Conservation (phyloP, 1,140 invertebrate species). For the Yoshiicerus persimilis region DNA sequence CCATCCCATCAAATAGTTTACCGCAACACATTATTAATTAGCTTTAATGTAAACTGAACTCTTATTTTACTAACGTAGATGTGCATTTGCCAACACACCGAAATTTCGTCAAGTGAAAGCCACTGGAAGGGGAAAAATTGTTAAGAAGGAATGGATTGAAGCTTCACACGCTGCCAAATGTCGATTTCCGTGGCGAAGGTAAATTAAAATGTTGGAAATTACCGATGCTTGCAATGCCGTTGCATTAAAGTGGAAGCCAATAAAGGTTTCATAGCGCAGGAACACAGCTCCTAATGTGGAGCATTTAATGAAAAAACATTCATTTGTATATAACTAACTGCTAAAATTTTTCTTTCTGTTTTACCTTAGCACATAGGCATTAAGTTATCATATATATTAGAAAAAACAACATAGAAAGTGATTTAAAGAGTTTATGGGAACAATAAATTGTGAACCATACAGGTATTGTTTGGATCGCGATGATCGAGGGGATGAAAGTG, state of each 20-base stretch:
- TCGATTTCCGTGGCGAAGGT: slow-evolving; percentile 72
- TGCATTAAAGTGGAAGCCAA: too few species aligned
- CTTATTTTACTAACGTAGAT: slow-evolving; percentile 60
- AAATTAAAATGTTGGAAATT: background rate
- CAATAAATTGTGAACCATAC: background rate
- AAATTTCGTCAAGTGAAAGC: slow-evolving; percentile 73
- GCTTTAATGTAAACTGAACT: background rate
- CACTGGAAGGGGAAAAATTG: slow-evolving; percentile 66
- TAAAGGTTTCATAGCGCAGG: too few species aligned
- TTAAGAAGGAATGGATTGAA: slow-evolving; percentile 74
- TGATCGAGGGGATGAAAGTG: slow-evolving; percentile 51
- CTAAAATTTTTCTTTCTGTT: too few species aligned
- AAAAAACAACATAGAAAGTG: too few species aligned
- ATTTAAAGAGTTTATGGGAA: too few species aligned
- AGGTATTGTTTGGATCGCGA: slow-evolving; percentile 51
- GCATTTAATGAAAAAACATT: too few species aligned
- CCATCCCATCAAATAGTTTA: too few species aligned
- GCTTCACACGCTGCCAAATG: slow-evolving; percentile 66
- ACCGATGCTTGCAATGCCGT: background rate
- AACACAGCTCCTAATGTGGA: too few species aligned
- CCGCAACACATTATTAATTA: background rate
- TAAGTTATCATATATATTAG: too few species aligned
- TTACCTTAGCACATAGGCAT: too few species aligned
- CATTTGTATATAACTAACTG: too few species aligned
- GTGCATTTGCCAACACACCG: slow-evolving; percentile 85